Percentiles rank a stretch among this genome's conserved stretches.
These are phyloP conservation scores for Wiebesia pumilae DNA, from an alignment of 1,140 invertebrate species.

Conservation along the genomic window DNA sequence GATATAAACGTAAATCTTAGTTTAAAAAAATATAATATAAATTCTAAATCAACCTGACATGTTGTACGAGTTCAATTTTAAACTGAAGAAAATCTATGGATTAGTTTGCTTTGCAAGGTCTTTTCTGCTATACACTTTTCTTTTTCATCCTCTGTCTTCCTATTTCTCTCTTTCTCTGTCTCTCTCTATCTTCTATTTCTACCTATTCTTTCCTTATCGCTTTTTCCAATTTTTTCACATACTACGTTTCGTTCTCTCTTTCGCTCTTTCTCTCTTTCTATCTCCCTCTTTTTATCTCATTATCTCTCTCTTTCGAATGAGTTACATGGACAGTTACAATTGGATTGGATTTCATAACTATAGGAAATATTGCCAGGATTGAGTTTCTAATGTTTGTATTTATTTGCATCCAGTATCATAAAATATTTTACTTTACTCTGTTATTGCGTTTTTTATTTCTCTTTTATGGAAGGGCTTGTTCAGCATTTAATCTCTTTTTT, in stretches of 20 bases:
- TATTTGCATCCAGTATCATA: constrained; percentile 1
- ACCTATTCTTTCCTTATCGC: too few relatives aligned
- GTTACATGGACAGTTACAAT: constrained; percentile 1
- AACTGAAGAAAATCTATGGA: constrained; percentile 1
- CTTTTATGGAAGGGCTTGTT: neutral
- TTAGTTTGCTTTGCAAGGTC: constrained; percentile 20
- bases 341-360: constrained; percentile 29
- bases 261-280: neutral
- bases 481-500: constrained; percentile 1
- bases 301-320: neutral
- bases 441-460: neutral
- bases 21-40: neutral
- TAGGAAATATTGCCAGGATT: constrained; percentile 8
- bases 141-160: neutral
- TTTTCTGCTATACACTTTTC: neutral
- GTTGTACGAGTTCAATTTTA: constrained; percentile 21
- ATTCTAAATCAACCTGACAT: constrained; percentile 21
- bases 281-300: neutral
- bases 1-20: neutral
- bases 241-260: too few relatives aligned
- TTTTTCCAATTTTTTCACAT: too few relatives aligned
- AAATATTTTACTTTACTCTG: constrained; percentile 25
- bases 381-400: constrained; percentile 1
- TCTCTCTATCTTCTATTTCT: too few relatives aligned
- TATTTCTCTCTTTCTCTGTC: neutral